Evolutionary conservation across 2,888 invertebrate species (phyloP), one percentile per base, ranked within the genome.

Genomic region (Lacanobia wlatinum): DNA sequence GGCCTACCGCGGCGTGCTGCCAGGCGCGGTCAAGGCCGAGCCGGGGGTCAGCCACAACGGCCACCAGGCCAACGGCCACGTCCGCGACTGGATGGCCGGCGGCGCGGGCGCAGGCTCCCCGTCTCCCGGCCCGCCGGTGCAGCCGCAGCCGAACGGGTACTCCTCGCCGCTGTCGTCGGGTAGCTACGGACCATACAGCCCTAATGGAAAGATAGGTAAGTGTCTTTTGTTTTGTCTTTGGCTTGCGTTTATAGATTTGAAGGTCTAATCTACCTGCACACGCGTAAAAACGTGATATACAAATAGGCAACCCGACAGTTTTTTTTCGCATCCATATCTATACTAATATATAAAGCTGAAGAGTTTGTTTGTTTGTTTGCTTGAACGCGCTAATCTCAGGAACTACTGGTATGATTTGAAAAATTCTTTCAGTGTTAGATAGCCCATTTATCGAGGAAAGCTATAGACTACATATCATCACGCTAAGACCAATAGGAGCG

Each of bases 161-260:
- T 98, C 98, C 66, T 98, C 98, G 84, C 98, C 98, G 28, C 97
- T 98, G 96, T 98, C 98, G 68, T 98, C 98, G 23, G 97, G 98
- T 93, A 98, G 98, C 97, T 98, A 98, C 96, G 98, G 98, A 88
- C 98, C 98, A 3, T 98, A 98, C 94, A 98, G 98, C 96, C 98
- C 98, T 84, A 98, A 98, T 94, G 98, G 98, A 90, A 98, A 98
- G 97, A 97, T 98, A 97, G 98, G 98, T 98, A 88, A 97, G 98
- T 97, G 16, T 28, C 9, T 38, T 63, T 21, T 59, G 2, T 28
- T 3, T 28, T 18, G 23, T 43, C 0, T 8, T 50, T n/a, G n/a
- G 12, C 2, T 71, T 0, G 9, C 9, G 3, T 0, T 43, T 10
- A n/a, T n/a, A n/a, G n/a, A n/a, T n/a, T n/a, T n/a, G n/a, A n/a